Base-by-base conservation (phyloP, 1,140 invertebrate species). In the Luehdorfia chinensis region DNA sequence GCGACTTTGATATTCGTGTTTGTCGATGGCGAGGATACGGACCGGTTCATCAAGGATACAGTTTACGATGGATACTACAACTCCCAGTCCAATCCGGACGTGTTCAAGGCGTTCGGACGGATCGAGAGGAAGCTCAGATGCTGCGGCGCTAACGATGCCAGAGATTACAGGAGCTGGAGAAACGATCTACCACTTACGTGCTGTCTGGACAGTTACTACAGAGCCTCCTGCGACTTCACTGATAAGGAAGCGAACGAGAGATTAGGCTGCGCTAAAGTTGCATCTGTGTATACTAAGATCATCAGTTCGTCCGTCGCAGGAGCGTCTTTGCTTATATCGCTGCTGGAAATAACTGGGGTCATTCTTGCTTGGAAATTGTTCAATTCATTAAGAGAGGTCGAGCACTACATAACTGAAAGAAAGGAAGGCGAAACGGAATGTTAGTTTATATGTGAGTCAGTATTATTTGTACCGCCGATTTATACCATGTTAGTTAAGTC, bases 31-130 rank as follows among this genome's bases (percentile, higher is more conserved):
- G 83, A 86, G 44, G 69, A 80, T 15, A 86, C 83, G 0, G 83
- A 86, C 32, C 56, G 57, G 18, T 86, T 86, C 39, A 75, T 86
- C 13, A 86, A 86, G 55, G 83, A 86, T 27, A 84, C 77, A 1
- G 79, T 86, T 1, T 86, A 86, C 49, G 83, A 86, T 37, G 83
- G 78, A 36, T 86, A 81, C 51, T 83, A 84, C 55, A 84, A 86
- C 36, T 76, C 78, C 0, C 79, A 86, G 30, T 75, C 76, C 1
- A 81, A 86, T 46, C 79, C 72, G 19, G 79, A 84, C 8, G 74
- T 73, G 5, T 77, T 74, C 46, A 80, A 73, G 33, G 59, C 71
- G 1, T 86, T 84, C 30, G 79, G 79, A 34, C 65, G 70, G 25
- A 84, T 86, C 23, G 83, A 86, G 23, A 64, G 77, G 56, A 84